Conservation (phyloP, 2,888 invertebrate genomes). For the Melinopterus prodromus region DNA sequence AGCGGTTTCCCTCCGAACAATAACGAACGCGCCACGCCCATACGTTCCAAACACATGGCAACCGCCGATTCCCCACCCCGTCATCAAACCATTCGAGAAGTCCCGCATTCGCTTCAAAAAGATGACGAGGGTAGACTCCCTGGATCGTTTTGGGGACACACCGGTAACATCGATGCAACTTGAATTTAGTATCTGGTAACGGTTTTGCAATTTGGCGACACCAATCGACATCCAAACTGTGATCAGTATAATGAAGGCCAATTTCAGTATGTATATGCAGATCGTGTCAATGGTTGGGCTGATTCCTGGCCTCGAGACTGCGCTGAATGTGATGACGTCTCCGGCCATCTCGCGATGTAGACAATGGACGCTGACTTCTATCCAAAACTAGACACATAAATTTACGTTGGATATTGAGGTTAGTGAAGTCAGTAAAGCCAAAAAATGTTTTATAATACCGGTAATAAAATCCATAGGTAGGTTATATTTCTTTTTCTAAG, state of each 20-base stretch:
- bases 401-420: background rate
- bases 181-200: conserved; percentile 19
- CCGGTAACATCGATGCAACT: conserved; percentile 29
- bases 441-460: no score
- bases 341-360: conserved; percentile 35
- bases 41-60: no score
- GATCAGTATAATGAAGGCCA: conserved; percentile 29
- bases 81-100: no score
- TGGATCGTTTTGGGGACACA: background rate
- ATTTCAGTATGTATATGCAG: conserved; percentile 30
- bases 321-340: conserved; percentile 35
- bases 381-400: conserved; percentile 32
- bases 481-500: no score
- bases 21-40: no score
- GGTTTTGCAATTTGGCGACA: conserved; percentile 19
- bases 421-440: no score
- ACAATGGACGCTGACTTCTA: conserved; percentile 30
- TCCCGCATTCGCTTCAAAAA: no score
- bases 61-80: no score
- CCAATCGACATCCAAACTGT: conserved; percentile 35
- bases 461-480: no score
- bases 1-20: no score
- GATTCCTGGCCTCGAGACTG: conserved; percentile 34
- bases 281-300: conserved; percentile 33
- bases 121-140: no score